Conservation (phyloP, 2,797 vertebrate genomes). For the Oryzias sinensis region DNA sequence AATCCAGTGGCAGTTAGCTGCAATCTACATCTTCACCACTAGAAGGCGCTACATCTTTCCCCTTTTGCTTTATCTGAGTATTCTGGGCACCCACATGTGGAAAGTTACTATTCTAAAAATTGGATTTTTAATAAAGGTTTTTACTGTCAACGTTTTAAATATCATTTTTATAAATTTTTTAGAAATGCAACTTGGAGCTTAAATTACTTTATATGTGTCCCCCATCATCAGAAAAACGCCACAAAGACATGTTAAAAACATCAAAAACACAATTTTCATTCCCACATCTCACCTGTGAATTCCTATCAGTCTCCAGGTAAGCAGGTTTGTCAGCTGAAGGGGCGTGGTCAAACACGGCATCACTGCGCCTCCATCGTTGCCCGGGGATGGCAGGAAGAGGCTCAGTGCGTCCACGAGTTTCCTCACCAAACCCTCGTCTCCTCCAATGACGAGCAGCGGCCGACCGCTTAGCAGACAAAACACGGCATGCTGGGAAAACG, state of each 20-base stretch:
- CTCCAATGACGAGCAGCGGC: constrained; percentile 88
- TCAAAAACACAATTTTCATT: no score
- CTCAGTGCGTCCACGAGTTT: constrained; percentile 85
- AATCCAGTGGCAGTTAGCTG: neutral
- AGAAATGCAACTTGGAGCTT: no score
- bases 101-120: no score
- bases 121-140: no score
- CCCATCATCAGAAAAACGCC: no score
- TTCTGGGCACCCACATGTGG: no score
- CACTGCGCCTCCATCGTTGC: constrained; percentile 63
- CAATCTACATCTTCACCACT: neutral
- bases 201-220: no score
- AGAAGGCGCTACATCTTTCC: neutral
- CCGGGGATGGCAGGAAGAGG: constrained; percentile 85
- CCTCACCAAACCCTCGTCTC: constrained; percentile 82
- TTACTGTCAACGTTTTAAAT: no score
- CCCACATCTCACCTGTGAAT: constrained; percentile 76
- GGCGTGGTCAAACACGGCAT: constrained; percentile 68
- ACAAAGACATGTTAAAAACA: no score
- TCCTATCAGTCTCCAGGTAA: constrained; percentile 90
- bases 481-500: constrained; percentile 90
- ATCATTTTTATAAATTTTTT: no score
- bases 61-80: no score
- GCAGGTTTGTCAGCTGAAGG: constrained; percentile 85
- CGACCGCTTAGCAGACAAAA: constrained; percentile 91